Conservation (phyloP, 2,113 vertebrate genomes). For the Urocolius indicus region DNA sequence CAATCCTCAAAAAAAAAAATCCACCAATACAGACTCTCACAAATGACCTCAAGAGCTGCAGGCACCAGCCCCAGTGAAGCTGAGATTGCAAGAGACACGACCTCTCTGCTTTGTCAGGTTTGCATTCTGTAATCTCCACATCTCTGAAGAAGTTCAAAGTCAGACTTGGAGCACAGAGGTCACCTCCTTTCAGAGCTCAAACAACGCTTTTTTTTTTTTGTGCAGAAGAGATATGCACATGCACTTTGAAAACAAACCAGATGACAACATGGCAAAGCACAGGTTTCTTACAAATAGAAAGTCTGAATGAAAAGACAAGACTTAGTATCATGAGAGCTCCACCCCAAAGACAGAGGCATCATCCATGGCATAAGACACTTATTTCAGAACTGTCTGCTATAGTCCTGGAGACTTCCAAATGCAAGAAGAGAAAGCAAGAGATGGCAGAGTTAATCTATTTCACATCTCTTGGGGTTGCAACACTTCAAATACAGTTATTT, state of each 20-base stretch:
- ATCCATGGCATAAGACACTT: fast-evolving
- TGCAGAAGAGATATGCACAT: neutral
- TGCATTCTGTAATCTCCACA: neutral
- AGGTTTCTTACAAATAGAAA: neutral
- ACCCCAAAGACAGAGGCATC: neutral
- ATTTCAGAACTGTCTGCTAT: neutral
- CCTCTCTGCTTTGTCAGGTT: neutral
- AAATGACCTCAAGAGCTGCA: neutral
- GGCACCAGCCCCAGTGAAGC: neutral
- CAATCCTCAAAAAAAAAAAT: neutral
- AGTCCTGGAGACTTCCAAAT: neutral
- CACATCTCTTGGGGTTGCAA: neutral
- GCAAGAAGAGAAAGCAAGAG: neutral
- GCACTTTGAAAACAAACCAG: neutral
- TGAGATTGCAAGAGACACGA: neutral
- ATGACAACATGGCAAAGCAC: neutral
- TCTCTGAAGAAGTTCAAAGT: neutral
- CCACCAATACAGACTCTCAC: neutral
- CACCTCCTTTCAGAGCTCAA: neutral
- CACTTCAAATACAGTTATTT: neutral
- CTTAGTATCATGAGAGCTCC: neutral
- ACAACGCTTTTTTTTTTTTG: neutral
- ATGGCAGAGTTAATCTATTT: neutral
- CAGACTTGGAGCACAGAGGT: neutral
- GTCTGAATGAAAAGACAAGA: neutral